Conservation (phyloP, 2,113 vertebrate species). For the Corydoras sp. region DNA sequence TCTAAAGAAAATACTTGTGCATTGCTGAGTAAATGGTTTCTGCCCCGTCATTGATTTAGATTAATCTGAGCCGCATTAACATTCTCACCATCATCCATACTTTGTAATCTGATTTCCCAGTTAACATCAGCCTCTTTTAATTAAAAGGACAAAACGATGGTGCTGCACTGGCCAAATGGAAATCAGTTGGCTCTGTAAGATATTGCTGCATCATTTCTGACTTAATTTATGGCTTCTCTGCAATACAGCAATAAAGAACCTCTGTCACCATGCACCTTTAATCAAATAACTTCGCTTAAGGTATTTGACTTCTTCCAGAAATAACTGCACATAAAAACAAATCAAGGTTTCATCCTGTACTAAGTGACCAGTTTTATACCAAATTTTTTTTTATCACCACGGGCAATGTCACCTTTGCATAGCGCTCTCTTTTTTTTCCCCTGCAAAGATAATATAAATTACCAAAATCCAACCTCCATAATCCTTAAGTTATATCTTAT, state of each 20-base stretch:
- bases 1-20: too few species aligned
- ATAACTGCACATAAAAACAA: neutral
- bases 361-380: neutral
- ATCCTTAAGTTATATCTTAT: too few species aligned
- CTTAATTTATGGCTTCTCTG: constrained; percentile 61
- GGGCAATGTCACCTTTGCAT: too few species aligned
- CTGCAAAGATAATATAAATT: too few species aligned
- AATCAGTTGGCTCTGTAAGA: constrained; percentile 61
- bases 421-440: too few species aligned
- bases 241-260: constrained; percentile 65
- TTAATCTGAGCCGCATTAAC: constrained; percentile 2
- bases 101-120: constrained; percentile 17
- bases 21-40: neutral
- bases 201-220: constrained; percentile 61
- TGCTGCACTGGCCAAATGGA: constrained; percentile 50
- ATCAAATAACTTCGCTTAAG: constrained; percentile 58
- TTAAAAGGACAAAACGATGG: constrained; percentile 56
- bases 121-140: constrained; percentile 49
- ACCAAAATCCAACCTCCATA: too few species aligned
- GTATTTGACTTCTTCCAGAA: constrained; percentile 28
- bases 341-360: neutral
- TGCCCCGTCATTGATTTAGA: neutral
- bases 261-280: constrained; percentile 58
- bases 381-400: neutral
- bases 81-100: constrained; percentile 26